These are phyloP conservation scores for Chiloscyllium plagiosum DNA, from an alignment of 2,113 vertebrate species.

Conservation along the genomic window DNA sequence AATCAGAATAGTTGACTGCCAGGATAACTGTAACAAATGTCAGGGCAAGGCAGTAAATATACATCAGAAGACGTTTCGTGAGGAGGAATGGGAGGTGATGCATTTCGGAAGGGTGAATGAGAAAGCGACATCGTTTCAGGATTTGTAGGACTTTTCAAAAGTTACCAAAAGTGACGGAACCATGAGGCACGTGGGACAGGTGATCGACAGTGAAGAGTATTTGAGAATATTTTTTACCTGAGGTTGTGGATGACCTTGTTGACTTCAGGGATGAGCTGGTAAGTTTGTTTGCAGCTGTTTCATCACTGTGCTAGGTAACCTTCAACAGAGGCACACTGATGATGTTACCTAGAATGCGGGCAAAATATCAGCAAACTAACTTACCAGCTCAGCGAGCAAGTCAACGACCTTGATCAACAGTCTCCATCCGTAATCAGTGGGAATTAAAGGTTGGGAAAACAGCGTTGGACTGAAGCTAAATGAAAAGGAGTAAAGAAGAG, in stretches of 20 bases:
- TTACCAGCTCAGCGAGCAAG: too few relatives aligned
- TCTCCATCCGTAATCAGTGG: not conserved
- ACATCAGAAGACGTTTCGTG: not conserved
- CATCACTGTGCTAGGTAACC: too few relatives aligned
- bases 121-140: not conserved
- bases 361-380: too few relatives aligned
- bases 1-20: not conserved
- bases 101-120: not conserved
- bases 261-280: too few relatives aligned
- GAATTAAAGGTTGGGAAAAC: not conserved
- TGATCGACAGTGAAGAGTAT: too few relatives aligned
- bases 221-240: too few relatives aligned
- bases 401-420: not conserved
- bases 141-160: not conserved
- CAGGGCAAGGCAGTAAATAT: not conserved
- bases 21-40: not conserved
- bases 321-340: too few relatives aligned
- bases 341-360: too few relatives aligned
- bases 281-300: too few relatives aligned
- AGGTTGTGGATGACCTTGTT: too few relatives aligned
- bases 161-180: not conserved
- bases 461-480: not conserved
- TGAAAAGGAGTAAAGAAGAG: not conserved
- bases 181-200: not conserved
- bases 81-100: not conserved